Base-by-base conservation (phyloP, 2,113 vertebrate species). In the Lamprotornis superbus region DNA sequence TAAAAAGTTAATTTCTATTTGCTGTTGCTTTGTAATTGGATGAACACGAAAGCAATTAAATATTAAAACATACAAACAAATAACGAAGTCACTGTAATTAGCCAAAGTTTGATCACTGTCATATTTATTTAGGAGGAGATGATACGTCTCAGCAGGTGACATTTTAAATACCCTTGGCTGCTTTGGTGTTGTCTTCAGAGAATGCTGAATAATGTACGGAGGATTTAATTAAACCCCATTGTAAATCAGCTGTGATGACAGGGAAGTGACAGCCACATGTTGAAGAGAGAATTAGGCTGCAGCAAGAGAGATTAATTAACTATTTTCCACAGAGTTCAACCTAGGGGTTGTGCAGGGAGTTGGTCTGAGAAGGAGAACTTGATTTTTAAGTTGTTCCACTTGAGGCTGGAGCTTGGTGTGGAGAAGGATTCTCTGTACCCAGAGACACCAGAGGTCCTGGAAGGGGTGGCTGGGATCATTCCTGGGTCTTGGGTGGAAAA, bases 1-100 rank as follows among this genome's bases (percentile, higher is more conserved):
- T 98, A 98, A 97, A 98, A 98, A 98, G 97, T 98, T 98, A 98
- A 98, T 98, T 98, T 98, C 98, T 98, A 97, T 98, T 98, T 98
- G 98, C 97, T 92, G 95, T 98, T 97, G 97, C 97, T 97, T 92
- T 49, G 90, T 98, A 98, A 98, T 98, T 98, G 98, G 97, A 98
- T 97, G 98, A 98, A 98, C 98, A 98, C 80, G 97, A 97, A 98
- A 97, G 98, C 98, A 98, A 98, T 98, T 98, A 98, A 98, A 98
- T 98, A 98, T 98, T 98, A 98, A 98, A 98, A 98, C 98, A 98
- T 97, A 98, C 98, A 98, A 98, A 98, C 98, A 98, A 98, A 98
- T 98, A 98, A 98, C 96, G 91, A 96, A 98, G 98, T 98, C 97
- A 88, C 97, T 59, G 95, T 98, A 98, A 98, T 98, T 98, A 98